Percentiles rank a stretch among this genome's conserved stretches.
These are phyloP conservation scores for Meloidogyne hapla DNA, from an alignment of 1,140 invertebrate species.

Conservation along the genomic window DNA sequence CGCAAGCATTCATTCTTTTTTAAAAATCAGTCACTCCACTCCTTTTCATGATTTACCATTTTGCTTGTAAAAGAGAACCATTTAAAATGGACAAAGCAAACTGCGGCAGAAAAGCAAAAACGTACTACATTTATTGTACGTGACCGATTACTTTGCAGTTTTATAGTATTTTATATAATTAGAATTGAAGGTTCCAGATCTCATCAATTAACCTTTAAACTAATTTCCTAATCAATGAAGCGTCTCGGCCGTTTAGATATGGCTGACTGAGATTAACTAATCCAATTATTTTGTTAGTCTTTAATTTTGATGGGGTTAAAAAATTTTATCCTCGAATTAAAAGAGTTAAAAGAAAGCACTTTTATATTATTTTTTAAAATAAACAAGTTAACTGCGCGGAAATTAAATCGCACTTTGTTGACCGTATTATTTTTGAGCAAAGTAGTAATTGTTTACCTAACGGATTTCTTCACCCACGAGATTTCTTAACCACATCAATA, in stretches of 20 bases:
- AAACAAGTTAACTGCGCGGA: not conserved
- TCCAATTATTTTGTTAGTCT: not conserved
- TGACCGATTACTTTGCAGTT: not conserved
- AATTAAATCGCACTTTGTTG: not conserved
- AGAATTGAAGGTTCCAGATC: too few relatives aligned
- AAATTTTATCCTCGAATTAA: not conserved
- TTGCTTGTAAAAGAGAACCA: not conserved
- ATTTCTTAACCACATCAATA: conserved; percentile 3
- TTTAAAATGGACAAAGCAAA: not conserved
- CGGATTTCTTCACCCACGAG: not conserved
- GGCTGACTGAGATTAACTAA: not conserved
- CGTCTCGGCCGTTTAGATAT: not conserved
- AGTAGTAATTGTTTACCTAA: conserved; percentile 1
- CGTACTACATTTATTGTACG: not conserved
- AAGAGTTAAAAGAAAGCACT: not conserved
- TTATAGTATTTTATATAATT: too few relatives aligned
- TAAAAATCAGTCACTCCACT: not conserved
- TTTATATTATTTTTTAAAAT: not conserved
- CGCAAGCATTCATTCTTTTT: conserved; percentile 12
- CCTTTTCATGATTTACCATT: conserved; percentile 2
- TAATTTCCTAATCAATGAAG: not conserved
- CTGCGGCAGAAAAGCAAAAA: not conserved
- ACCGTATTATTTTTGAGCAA: not conserved
- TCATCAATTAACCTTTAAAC: not conserved
- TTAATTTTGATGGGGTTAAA: not conserved